Base-by-base conservation (phyloP, 2,797 vertebrate species). In the Ciconia nigra region DNA sequence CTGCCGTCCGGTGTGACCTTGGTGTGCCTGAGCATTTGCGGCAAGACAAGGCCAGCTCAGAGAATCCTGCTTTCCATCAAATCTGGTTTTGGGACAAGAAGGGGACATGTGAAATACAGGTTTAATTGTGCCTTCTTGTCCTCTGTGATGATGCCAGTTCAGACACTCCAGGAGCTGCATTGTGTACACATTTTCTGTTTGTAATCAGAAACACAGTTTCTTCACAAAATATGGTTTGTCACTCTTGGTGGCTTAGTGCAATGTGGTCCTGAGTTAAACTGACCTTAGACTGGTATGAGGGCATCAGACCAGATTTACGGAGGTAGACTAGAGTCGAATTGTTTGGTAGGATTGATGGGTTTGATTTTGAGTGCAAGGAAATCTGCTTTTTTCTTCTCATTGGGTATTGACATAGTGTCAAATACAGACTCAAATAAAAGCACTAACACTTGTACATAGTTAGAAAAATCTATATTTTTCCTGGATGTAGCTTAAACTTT, bases 1-100 rank as follows among this genome's bases (percentile, higher is more conserved):
- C 73, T 61, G 61, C 67, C 0, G 1, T 4, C 20, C 1, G 2
- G 19, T 28, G 15, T 33, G 25, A 33, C 57, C n/a, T 26, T 28
- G 9, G 74, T n/a, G 55, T 4, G 1, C 28, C 66, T n/a, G 16
- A 61, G 28, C 6, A 0, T 54, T 41, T 29, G 20, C 66, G 55
- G 33, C 42, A 51, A 54, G 41, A 49, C 37, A 31, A 59, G 41
- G 24, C 33, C 28, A 55, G 24, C 42, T 69, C 33, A 14, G 37
- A 51, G 37, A 0, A 3, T 67, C 41, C 67, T 31, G 37, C 54
- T 67, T 79, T 61, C 67, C 73, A 35, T 57, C 54, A 51, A 33
- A 17, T 44, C 37, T 26, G 13, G 44, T 42, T 52, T 51, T 15
- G 57, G 44, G 51, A 70, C 26, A 24, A 35, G 49, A 80, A 52